A percentile compares a stretch with the other conserved stretches of the same genome.
phyloP scores from a whole-genome alignment of 1,140 invertebrate species.

The Macrocentrus cingulum region DNA sequence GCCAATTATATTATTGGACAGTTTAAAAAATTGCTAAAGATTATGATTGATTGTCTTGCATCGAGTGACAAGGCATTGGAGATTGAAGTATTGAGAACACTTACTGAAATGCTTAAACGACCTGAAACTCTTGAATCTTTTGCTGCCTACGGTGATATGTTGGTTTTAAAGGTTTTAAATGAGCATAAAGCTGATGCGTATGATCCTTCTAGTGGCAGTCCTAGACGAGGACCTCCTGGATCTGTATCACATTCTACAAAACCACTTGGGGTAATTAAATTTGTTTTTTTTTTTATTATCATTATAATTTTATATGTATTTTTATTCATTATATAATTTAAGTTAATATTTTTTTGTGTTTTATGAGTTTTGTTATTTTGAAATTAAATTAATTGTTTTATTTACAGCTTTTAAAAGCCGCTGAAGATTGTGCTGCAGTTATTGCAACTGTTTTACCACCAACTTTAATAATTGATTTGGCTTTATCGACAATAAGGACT shows the following conservation, averaged over 20 bases:
- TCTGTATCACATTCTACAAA: constrained; percentile 12
- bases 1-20: constrained; percentile 21
- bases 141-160: constrained; percentile 83
- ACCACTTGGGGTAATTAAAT: background rate
- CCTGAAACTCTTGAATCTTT: constrained; percentile 75
- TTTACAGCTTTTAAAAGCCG: constrained; percentile 59
- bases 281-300: background rate
- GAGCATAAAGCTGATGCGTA: constrained; percentile 67
- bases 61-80: constrained; percentile 69
- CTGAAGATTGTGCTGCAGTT: constrained; percentile 70
- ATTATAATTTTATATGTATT: too few relatives aligned
- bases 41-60: constrained; percentile 73
- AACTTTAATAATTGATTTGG: constrained; percentile 67
- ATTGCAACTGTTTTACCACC: constrained; percentile 74
- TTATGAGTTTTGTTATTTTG: too few relatives aligned
- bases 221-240: constrained; percentile 33
- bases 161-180: constrained; percentile 83
- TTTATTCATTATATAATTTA: too few relatives aligned
- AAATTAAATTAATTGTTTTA: background rate
- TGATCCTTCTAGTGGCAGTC: constrained; percentile 34
- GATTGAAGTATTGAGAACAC: constrained; percentile 72
- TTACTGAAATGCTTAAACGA: constrained; percentile 80
- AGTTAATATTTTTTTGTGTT: too few relatives aligned
- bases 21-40: constrained; percentile 70
- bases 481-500: constrained; percentile 82